Conservation (phyloP, 2,797 vertebrate genomes). For the Hyperoplus immaculatus region DNA sequence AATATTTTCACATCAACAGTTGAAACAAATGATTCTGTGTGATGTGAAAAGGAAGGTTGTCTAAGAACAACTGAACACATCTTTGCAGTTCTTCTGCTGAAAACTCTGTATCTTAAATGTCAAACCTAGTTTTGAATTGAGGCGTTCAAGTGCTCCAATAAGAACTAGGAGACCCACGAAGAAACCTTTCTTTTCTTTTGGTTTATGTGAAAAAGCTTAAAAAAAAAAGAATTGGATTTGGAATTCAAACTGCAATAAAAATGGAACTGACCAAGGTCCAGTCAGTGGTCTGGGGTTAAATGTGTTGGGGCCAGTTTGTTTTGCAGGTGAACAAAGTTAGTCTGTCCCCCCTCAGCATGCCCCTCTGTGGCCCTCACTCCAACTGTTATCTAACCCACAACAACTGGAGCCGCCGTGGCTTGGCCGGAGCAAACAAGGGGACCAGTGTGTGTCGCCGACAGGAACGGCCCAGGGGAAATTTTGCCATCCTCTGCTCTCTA, state of each 20-base stretch:
- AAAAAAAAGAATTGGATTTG: no score
- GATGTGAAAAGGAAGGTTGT: neutral
- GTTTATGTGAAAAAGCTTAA: neutral
- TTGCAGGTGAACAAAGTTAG: conserved; percentile 68
- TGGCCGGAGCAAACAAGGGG: conserved; percentile 65
- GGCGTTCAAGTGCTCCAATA: conserved; percentile 10
- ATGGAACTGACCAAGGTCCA: neutral
- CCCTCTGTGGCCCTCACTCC: conserved; percentile 39
- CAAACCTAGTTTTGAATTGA: neutral
- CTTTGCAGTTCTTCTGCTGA: neutral
- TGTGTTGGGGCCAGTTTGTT: conserved; percentile 38
- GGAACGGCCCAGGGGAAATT: conserved; percentile 56
- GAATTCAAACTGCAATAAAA: neutral
- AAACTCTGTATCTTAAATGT: neutral
- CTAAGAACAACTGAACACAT: neutral
- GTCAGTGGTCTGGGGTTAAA: neutral
- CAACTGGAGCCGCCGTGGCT: conserved; percentile 60
- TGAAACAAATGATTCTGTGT: neutral
- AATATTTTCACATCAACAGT: neutral
- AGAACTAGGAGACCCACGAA: neutral
- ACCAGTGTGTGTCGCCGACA: conserved; percentile 62
- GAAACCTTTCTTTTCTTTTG: neutral
- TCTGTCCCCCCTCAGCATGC: conserved; percentile 39
- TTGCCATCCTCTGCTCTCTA: conserved; percentile 57
- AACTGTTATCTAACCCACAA: conserved; percentile 72